phyloP scores from a whole-genome alignment of 2,888 invertebrate genomes.

The Cactoblastis cactorum region DNA sequence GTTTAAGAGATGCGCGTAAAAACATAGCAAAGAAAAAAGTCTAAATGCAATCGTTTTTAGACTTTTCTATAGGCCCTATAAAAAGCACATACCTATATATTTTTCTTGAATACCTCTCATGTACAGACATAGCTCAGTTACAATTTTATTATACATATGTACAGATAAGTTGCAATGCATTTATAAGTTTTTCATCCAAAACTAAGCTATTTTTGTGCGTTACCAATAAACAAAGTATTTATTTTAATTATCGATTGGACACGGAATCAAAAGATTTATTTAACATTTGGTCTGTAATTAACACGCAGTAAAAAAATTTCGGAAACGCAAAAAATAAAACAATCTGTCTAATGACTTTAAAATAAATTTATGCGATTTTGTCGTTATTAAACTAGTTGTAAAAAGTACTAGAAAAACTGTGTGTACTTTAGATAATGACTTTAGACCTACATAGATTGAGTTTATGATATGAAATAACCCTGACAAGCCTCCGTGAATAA shows the following conservation, averaged over 20 bases:
- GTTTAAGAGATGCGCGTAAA: too few species aligned
- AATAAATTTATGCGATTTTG: constrained; percentile 7
- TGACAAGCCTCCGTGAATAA: constrained; percentile 19
- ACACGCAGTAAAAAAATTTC: not conserved
- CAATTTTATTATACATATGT: too few species aligned
- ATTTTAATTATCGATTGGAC: constrained; percentile 8
- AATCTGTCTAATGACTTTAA: constrained; percentile 6
- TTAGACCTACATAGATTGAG: not conserved
- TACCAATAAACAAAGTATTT: not conserved
- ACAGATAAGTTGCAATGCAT: too few species aligned
- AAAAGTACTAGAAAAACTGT: constrained; percentile 6
- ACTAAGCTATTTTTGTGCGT: not conserved
- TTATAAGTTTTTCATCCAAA: too few species aligned
- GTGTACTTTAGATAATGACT: constrained; percentile 7
- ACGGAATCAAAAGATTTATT: constrained; percentile 9
- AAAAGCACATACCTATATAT: too few species aligned
- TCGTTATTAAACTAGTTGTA: not conserved
- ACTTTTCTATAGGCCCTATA: too few species aligned
- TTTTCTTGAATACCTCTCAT: too few species aligned
- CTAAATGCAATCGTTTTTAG: too few species aligned
- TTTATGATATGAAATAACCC: constrained; percentile 12
- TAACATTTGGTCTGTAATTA: constrained; percentile 8
- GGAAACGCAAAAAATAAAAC: constrained; percentile 1
- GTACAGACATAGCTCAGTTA: too few species aligned
- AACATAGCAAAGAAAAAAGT: too few species aligned